Conservation (phyloP, 2,113 vertebrate genomes). For the Hiodon alosoides region DNA sequence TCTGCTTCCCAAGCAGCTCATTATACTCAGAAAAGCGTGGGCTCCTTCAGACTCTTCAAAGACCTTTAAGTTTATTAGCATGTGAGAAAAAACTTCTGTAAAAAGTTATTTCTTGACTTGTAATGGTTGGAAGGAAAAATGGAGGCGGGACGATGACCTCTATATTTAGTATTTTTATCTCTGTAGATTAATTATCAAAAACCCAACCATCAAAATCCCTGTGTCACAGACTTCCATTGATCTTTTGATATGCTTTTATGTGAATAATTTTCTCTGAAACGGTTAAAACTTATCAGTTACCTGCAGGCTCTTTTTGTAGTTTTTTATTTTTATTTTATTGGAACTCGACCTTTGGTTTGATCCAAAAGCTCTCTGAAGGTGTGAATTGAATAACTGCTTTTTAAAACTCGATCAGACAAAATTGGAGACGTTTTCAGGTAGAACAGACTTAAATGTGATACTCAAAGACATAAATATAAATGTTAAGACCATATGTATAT, state of each 20-base stretch:
- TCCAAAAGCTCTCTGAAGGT: background rate
- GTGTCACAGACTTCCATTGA: background rate
- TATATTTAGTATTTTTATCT: no score
- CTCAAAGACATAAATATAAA: background rate
- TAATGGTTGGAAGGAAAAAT: no score
- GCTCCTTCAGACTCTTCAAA: no score
- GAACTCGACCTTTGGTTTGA: conserved; percentile 18
- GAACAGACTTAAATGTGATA: background rate
- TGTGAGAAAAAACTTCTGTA: no score
- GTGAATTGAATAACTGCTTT: conserved; percentile 14
- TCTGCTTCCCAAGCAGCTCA: no score
- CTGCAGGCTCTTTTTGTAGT: conserved; percentile 12
- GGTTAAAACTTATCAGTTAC: conserved; percentile 21
- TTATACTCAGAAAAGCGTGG: no score
- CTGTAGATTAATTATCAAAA: no score
- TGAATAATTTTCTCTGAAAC: conserved; percentile 23
- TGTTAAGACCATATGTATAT: background rate
- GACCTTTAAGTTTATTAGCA: no score
- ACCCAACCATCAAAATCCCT: background rate
- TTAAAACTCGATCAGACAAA: conserved; percentile 4
- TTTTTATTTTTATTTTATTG: background rate
- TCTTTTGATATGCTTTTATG: conserved; percentile 12
- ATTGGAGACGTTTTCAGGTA: background rate
- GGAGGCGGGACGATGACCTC: no score
- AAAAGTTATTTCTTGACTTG: no score